Conservation (phyloP, 2,888 invertebrate species). For the Hyposoter dolosus region DNA sequence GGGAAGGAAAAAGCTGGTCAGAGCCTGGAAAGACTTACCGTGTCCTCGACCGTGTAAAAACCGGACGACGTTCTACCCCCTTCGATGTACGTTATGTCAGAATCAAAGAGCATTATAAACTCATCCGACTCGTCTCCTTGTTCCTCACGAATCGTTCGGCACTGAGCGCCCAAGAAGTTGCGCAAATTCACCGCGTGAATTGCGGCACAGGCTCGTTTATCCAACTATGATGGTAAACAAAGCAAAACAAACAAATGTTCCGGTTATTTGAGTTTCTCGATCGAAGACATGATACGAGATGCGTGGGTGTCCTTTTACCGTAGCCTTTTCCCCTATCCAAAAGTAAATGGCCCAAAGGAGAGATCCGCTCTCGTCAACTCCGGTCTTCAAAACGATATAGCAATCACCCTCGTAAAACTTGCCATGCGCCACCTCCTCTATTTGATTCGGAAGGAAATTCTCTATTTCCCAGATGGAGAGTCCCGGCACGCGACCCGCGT, state of each 20-base stretch:
- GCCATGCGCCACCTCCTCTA: constrained; percentile 97
- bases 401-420: constrained; percentile 99
- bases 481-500: constrained; percentile 96
- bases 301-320: constrained; percentile 87
- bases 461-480: constrained; percentile 99
- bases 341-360: constrained; percentile 98
- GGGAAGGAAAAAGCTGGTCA: background rate
- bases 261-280: background rate
- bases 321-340: constrained; percentile 98
- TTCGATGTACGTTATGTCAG: constrained; percentile 97
- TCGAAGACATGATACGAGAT: background rate
- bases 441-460: constrained; percentile 98
- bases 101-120: constrained; percentile 96
- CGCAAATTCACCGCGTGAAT: constrained; percentile 99
- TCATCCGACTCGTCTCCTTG: constrained; percentile 98
- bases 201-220: constrained; percentile 98
- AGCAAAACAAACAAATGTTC: constrained; percentile 9
- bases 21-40: constrained; percentile 85
- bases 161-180: constrained; percentile 97
- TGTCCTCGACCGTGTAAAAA: constrained; percentile 98
- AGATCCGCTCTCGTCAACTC: constrained; percentile 92
- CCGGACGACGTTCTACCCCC: constrained; percentile 99
- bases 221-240: constrained; percentile 87
- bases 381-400: constrained; percentile 97
- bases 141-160: constrained; percentile 98